phyloP scores from a whole-genome alignment of 1,140 invertebrate species.

The Lepidurus couesii region DNA sequence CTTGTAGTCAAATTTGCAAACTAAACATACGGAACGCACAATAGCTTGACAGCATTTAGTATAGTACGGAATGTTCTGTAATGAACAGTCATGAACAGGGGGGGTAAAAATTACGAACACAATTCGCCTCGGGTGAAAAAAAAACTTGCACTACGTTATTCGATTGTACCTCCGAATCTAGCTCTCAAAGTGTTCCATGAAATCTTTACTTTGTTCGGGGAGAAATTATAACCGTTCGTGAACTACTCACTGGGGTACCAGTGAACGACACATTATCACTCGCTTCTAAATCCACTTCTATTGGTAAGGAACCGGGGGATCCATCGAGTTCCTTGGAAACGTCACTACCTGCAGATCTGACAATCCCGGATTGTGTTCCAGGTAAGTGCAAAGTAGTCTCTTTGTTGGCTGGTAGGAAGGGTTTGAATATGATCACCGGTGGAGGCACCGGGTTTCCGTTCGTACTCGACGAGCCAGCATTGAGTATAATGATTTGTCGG shows the following conservation, averaged over 20 bases:
- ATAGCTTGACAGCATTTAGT: too few species aligned
- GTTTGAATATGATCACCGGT: background rate
- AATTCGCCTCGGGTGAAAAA: too few species aligned
- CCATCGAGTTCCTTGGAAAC: background rate
- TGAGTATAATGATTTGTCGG: background rate
- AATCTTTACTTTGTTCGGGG: background rate
- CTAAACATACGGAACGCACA: too few species aligned
- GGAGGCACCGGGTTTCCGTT: background rate
- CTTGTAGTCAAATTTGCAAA: too few species aligned
- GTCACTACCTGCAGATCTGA: background rate
- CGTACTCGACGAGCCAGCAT: background rate
- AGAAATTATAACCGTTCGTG: background rate
- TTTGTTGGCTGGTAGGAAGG: background rate
- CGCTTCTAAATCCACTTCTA: background rate
- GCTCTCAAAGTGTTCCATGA: too few species aligned
- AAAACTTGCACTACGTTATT: too few species aligned
- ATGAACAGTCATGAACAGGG: too few species aligned
- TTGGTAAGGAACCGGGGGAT: background rate
- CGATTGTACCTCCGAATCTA: too few species aligned
- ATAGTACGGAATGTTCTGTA: too few species aligned
- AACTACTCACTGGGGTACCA: background rate
- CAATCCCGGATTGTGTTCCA: background rate
- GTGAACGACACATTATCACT: background rate
- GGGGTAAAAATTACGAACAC: too few species aligned
- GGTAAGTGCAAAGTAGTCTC: background rate